These are phyloP conservation scores for Cheiracanthium punctorium DNA, from an alignment of 2,888 invertebrate genomes.

Conservation along the genomic window DNA sequence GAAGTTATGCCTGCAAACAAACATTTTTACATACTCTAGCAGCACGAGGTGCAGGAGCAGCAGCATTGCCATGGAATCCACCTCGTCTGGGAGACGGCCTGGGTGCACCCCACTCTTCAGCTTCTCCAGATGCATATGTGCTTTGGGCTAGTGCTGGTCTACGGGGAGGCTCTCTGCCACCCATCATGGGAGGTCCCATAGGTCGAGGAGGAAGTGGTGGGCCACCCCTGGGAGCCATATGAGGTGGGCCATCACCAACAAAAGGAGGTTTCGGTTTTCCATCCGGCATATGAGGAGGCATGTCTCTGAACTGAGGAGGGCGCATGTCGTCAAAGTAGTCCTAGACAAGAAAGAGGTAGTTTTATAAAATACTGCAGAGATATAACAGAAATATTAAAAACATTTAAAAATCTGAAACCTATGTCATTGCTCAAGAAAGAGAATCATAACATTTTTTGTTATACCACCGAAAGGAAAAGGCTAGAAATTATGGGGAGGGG, in stretches of 20 bases:
- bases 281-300: slow-evolving; percentile 34
- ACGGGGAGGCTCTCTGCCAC: slow-evolving; percentile 34
- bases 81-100: slow-evolving; percentile 37
- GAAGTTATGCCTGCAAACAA: background rate
- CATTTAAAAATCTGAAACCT: too few species aligned
- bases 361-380: too few species aligned
- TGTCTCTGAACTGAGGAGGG: slow-evolving; percentile 26
- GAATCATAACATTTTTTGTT: too few species aligned
- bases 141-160: slow-evolving; percentile 42
- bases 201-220: slow-evolving; percentile 27
- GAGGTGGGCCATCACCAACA: slow-evolving; percentile 39
- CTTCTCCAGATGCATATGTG: slow-evolving; percentile 40
- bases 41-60: slow-evolving; percentile 25
- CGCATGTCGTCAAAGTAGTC: slow-evolving; percentile 54
- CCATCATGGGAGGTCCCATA: slow-evolving; percentile 50
- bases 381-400: too few species aligned
- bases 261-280: slow-evolving; percentile 58
- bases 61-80: slow-evolving; percentile 18
- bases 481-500: too few species aligned
- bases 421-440: too few species aligned
- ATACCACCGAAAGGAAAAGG: too few species aligned
- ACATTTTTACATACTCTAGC: slow-evolving; percentile 33
- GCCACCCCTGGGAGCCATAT: slow-evolving; percentile 31
- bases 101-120: slow-evolving; percentile 45
- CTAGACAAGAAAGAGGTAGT: too few species aligned